These are phyloP conservation scores for Drosophila nannoptera DNA, from an alignment of 1,140 invertebrate genomes.

Conservation along the genomic window DNA sequence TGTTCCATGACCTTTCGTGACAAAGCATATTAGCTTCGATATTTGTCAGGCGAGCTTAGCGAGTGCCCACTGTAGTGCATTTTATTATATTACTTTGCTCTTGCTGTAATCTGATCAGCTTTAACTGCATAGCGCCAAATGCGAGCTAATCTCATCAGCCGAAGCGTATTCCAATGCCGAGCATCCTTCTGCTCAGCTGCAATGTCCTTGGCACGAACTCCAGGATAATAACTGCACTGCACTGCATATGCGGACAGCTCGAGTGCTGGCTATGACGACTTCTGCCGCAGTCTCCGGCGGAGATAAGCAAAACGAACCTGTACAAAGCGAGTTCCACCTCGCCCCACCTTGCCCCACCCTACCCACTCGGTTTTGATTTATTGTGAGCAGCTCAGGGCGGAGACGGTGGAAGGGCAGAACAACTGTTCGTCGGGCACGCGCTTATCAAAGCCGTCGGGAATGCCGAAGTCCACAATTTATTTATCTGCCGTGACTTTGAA, in stretches of 20 bases:
- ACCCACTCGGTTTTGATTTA: conserved; percentile 64
- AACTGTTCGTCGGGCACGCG: conserved; percentile 43
- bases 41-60: conserved; percentile 5
- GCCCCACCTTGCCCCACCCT: neutral
- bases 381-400: conserved; percentile 67
- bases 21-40: neutral
- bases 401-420: conserved; percentile 35
- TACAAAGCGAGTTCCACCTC: neutral
- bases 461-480: conserved; percentile 55
- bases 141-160: conserved; percentile 33
- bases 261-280: conserved; percentile 46
- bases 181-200: conserved; percentile 35
- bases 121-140: conserved; percentile 45
- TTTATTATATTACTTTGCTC: conserved; percentile 30
- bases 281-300: conserved; percentile 53
- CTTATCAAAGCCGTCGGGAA: conserved; percentile 50
- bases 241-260: conserved; percentile 39
- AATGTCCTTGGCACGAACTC: conserved; percentile 70
- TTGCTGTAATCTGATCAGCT: conserved; percentile 61
- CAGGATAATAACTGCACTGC: conserved; percentile 12
- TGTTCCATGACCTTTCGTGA: neutral
- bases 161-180: conserved; percentile 39
- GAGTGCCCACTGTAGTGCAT: conserved; percentile 8
- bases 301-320: conserved; percentile 50
- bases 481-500: conserved; percentile 77